Percentiles rank a stretch among this genome's conserved stretches.
Evolutionary conservation across 2,113 vertebrate genomes (phyloP).

Genomic region (Zootoca vivipara): DNA sequence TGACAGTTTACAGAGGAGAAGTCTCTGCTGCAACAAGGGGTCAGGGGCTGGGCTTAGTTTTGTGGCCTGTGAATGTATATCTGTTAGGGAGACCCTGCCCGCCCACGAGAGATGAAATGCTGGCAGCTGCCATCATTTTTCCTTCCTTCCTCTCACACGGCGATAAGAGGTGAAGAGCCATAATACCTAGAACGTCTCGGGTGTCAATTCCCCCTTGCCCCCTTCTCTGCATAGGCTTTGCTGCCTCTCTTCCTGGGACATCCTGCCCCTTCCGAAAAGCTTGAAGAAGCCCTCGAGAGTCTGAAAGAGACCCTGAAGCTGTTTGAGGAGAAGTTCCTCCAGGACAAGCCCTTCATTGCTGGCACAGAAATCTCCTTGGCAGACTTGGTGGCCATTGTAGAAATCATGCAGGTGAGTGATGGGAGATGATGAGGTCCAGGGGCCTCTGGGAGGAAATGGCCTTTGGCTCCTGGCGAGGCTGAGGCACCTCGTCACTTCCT

Average conservation of each 20-base stretch:
- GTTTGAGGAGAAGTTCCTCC: conserved; percentile 84
- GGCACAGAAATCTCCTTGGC: conserved; percentile 86
- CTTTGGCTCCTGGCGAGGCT: too few relatives aligned
- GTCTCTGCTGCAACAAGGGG: background rate
- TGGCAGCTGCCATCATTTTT: background rate
- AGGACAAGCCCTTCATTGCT: conserved; percentile 81
- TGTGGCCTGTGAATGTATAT: background rate
- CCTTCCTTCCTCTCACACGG: too few relatives aligned
- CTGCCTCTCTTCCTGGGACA: conserved; percentile 75
- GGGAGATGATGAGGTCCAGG: too few relatives aligned
- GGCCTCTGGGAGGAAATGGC: too few relatives aligned
- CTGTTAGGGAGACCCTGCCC: background rate
- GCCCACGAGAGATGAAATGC: background rate
- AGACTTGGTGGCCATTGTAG: conserved; percentile 88
- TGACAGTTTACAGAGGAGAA: background rate
- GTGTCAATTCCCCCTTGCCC: background rate
- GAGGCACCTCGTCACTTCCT: too few relatives aligned
- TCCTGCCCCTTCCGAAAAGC: conserved; percentile 77
- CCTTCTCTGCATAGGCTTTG: conserved; percentile 68
- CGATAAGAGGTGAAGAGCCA: background rate
- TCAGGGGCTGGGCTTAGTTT: too few relatives aligned
- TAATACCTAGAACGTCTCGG: too few relatives aligned
- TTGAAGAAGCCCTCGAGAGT: conserved; percentile 80
- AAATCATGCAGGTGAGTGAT: conserved; percentile 88
- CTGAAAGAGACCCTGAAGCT: conserved; percentile 77